These are phyloP conservation scores for Stegophylla sp. DNA, from an alignment of 2,888 invertebrate species.

Conservation along the genomic window DNA sequence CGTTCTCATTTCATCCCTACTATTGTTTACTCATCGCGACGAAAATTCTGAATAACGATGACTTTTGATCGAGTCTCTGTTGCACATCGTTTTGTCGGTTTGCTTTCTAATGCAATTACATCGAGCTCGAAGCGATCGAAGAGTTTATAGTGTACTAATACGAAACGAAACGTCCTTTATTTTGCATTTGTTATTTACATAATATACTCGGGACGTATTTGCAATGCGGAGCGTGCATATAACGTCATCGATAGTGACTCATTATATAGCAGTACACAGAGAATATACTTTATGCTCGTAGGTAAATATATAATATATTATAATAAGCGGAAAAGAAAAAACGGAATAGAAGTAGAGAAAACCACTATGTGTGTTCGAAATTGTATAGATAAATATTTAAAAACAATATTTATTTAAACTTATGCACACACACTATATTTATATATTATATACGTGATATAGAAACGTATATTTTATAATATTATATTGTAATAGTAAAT, in stretches of 20 bases:
- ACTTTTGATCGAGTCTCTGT: too few relatives aligned
- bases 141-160: constrained; percentile 1
- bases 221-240: neutral
- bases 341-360: constrained; percentile 14
- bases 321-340: neutral
- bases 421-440: too few relatives aligned
- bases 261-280: too few relatives aligned
- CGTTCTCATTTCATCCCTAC: too few relatives aligned
- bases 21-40: too few relatives aligned
- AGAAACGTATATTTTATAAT: too few relatives aligned
- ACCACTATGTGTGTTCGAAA: constrained; percentile 2
- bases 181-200: constrained; percentile 40
- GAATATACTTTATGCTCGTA: too few relatives aligned
- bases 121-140: constrained; percentile 17
- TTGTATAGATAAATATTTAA: constrained; percentile 20
- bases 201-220: neutral
- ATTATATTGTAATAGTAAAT: too few relatives aligned
- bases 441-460: too few relatives aligned
- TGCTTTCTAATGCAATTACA: constrained; percentile 13
- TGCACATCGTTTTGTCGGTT: neutral
- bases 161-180: constrained; percentile 14
- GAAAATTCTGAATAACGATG: too few relatives aligned
- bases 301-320: too few relatives aligned
- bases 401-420: constrained; percentile 34
- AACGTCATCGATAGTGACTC: neutral